Evolutionary conservation across 2,888 invertebrate genomes (phyloP).

Genomic region (Spilarctia lutea): DNA sequence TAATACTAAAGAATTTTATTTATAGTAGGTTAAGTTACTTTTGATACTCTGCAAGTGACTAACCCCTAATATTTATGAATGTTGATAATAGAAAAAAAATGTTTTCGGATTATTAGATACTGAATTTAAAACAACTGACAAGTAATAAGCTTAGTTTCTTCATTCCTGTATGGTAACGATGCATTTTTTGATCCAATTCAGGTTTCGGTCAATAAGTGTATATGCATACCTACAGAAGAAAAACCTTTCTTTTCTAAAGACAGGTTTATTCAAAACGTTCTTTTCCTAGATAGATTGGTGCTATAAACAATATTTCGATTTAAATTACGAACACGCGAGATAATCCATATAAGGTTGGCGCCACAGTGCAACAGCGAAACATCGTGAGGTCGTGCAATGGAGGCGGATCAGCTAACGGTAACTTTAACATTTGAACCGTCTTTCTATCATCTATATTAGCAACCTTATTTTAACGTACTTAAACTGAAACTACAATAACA

Average conservation of each 20-base stretch:
- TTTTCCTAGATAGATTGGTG: background rate
- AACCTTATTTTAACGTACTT: slow-evolving; percentile 24
- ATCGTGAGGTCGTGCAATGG: slow-evolving; percentile 50
- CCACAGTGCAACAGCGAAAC: slow-evolving; percentile 49
- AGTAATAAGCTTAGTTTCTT: background rate
- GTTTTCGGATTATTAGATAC: background rate
- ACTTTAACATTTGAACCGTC: slow-evolving; percentile 53
- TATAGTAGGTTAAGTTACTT: background rate
- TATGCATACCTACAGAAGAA: background rate
- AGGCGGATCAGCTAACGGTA: slow-evolving; percentile 59
- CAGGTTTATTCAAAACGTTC: background rate
- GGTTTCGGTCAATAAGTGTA: background rate
- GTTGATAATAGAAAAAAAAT: background rate
- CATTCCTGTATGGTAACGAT: background rate
- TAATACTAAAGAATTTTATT: background rate
- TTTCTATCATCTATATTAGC: slow-evolving; percentile 39
- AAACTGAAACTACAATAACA: slow-evolving; percentile 21
- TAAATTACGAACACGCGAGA: slow-evolving; percentile 14
- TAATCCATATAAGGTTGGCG: slow-evolving; percentile 31
- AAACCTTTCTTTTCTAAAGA: background rate
- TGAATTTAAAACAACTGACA: background rate
- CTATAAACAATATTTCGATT: background rate
- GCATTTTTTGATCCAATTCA: background rate
- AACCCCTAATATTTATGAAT: background rate
- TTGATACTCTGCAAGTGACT: too few relatives aligned